Conservation (phyloP, 92 coral and sea anemone genomes). For the Desmophyllum pertusum region DNA sequence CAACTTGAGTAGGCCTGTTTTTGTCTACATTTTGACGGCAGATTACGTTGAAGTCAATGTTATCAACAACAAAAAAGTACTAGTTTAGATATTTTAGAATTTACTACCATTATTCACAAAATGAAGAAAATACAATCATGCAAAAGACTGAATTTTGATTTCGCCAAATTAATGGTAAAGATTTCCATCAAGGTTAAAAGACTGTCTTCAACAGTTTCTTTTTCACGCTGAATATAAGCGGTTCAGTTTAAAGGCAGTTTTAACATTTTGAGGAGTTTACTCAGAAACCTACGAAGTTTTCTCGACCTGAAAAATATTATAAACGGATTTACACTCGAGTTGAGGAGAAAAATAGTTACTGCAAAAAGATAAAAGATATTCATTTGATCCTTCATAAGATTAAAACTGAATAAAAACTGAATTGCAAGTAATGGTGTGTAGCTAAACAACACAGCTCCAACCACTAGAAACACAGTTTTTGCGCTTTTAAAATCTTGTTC, state of each 20-base stretch:
- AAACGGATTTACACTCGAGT: not conserved
- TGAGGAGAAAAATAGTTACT: not conserved
- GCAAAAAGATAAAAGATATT: conserved; percentile 1
- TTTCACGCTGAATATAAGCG: no score
- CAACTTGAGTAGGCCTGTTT: no score
- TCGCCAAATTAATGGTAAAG: no score
- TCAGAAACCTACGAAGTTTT: conserved; percentile 1
- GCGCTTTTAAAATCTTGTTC: conserved; percentile 12
- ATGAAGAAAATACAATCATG: no score
- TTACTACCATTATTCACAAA: no score
- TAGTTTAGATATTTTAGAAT: no score
- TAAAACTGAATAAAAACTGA: not conserved
- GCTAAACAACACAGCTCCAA: not conserved
- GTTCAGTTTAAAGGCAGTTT: not conserved
- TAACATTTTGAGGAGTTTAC: not conserved
- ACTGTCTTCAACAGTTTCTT: no score
- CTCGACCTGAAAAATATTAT: conserved; percentile 6
- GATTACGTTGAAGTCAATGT: no score
- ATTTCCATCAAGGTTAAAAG: no score
- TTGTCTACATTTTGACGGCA: no score
- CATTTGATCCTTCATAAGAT: not conserved
- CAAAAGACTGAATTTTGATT: no score
- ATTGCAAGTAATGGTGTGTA: not conserved
- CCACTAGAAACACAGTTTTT: conserved; percentile 7
- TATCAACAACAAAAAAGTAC: no score